These are phyloP conservation scores for Toxostoma redivivum DNA, from an alignment of 2,113 vertebrate species.

Conservation along the genomic window DNA sequence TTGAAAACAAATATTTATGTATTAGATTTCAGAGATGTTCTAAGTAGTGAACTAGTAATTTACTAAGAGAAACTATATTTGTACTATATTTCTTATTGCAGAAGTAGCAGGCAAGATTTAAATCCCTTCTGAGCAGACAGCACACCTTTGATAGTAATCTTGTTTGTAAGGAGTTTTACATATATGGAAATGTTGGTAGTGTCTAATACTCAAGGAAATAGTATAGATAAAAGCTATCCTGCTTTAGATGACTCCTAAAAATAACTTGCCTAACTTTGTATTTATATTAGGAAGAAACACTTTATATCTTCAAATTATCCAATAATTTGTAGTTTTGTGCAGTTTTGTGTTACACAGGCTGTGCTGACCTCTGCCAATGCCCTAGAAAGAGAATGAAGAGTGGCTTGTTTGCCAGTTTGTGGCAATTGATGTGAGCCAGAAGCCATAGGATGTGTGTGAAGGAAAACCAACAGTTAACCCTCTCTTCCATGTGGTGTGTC, in stretches of 20 bases:
- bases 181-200: neutral
- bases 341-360: neutral
- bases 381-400: neutral
- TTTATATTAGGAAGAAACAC: neutral
- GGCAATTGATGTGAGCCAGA: neutral
- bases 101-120: neutral
- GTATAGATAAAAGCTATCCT: neutral
- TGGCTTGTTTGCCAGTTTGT: neutral
- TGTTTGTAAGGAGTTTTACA: neutral
- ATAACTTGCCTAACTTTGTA: neutral
- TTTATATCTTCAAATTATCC: neutral
- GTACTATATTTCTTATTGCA: neutral
- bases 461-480: neutral
- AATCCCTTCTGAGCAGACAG: neutral
- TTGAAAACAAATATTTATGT: neutral
- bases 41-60: neutral
- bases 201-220: neutral
- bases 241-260: neutral
- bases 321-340: neutral
- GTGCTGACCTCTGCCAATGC: neutral
- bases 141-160: constrained; percentile 24
- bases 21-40: neutral
- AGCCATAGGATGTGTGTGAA: neutral
- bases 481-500: neutral
- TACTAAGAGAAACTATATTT: neutral